Base-by-base conservation (phyloP, 2,797 vertebrate genomes). In the Glyptemys insculpta region DNA sequence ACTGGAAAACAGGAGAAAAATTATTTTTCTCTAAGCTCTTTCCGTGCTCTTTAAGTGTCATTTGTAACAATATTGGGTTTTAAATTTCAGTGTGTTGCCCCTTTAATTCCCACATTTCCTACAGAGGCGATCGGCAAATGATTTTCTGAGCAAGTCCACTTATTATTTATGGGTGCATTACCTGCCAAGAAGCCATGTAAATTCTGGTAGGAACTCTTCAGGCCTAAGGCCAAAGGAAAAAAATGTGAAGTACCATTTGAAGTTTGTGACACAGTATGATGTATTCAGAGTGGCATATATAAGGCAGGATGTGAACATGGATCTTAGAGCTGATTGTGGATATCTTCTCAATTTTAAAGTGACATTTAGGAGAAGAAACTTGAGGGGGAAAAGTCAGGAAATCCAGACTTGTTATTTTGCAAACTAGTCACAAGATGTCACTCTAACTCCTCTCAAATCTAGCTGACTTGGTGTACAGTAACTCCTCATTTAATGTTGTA, bases 341-440 rank as follows among this genome's bases (percentile, higher is more conserved):
- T 83, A 11, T 6, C 8, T 3, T 25, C 8, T 27, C 5, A 76
- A 54, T 47, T 25, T 9, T 52, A 62, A 0, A 1, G 31, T 56
- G 15, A 31, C 23, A 1, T 0, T 12, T 86, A 41, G 91, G 8
- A 25, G 41, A 15, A 80, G 12, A n/a, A 49, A 18, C n/a, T 6
- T 6, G 3, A 37, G 19, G 47, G 65, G 31, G 57, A 34, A 34
- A 4, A 25, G 23, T 0, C 16, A 0, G 1, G 6, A 81, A 0
- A 0, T 0, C 1, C 4, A 1, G 59, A 1, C 57, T 6, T 94
- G 86, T 29, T 50, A n/a, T 41, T 72, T 93, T 88, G 2, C 3
- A 59, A 31, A 78, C 3, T 15, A 65, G 86, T 74, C 91, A 89
- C 86, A 84, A 97, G 98, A 19, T 86, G 98, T 97, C 96, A 79